These are phyloP conservation scores for Acrobasis consociella DNA, from an alignment of 2,888 invertebrate genomes.

Conservation along the genomic window DNA sequence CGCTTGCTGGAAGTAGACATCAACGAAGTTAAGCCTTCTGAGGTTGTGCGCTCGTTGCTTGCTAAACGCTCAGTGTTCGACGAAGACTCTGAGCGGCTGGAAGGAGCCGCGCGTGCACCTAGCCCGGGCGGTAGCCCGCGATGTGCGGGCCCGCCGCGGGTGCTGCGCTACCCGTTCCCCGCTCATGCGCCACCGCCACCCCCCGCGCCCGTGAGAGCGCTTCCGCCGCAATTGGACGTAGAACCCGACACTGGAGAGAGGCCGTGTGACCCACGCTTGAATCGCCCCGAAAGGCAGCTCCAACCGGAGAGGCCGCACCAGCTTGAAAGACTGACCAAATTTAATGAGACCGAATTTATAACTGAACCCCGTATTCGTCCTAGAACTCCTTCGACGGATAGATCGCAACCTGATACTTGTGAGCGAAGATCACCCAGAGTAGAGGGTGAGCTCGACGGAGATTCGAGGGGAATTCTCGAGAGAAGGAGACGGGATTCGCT, in stretches of 20 bases:
- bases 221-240: constrained; percentile 21
- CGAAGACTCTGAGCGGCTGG: constrained; percentile 96
- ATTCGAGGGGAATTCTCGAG: constrained; percentile 55
- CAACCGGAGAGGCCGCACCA: constrained; percentile 27
- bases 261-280: constrained; percentile 47
- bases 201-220: constrained; percentile 25
- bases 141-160: constrained; percentile 74
- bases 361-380: constrained; percentile 78
- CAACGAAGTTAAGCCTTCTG: constrained; percentile 93
- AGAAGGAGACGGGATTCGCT: constrained; percentile 46
- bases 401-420: constrained; percentile 40
- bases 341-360: constrained; percentile 50
- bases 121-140: constrained; percentile 73
- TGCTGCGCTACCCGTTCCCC: constrained; percentile 89
- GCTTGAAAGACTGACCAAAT: constrained; percentile 38
- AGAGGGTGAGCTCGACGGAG: constrained; percentile 42
- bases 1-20: constrained; percentile 91
- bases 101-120: constrained; percentile 93
- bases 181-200: constrained; percentile 84
- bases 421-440: constrained; percentile 45
- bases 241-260: constrained; percentile 36
- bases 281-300: constrained; percentile 46
- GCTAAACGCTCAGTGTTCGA: constrained; percentile 97
- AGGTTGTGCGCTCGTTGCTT: constrained; percentile 95
- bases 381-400: constrained; percentile 64